Percentiles rank a stretch among this genome's conserved stretches.
Conservation (phyloP, 2,797 vertebrate species). For the Trachurus trachurus region DNA sequence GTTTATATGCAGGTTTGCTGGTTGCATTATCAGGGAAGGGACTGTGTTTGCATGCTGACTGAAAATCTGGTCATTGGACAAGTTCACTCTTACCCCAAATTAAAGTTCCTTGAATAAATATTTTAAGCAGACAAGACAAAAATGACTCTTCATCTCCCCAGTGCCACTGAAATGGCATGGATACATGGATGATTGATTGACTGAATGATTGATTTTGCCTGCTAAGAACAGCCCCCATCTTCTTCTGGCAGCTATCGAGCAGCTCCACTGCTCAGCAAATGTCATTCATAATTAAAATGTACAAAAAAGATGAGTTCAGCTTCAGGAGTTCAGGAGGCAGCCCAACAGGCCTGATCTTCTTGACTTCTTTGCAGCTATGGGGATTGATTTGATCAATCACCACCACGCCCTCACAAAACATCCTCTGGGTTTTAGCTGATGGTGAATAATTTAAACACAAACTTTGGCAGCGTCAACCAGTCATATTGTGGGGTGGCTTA, state of each 20-base stretch:
- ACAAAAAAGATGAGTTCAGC: slow-evolving; percentile 52
- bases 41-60: slow-evolving; percentile 28
- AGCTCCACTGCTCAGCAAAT: slow-evolving; percentile 64
- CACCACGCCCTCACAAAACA: neutral
- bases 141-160: neutral
- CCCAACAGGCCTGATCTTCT: slow-evolving; percentile 37
- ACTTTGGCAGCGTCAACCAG: slow-evolving; percentile 45
- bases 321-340: slow-evolving; percentile 40
- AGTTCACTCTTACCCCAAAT: neutral
- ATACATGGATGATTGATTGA: slow-evolving; percentile 48
- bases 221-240: slow-evolving; percentile 33
- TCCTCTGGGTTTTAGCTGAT: slow-evolving; percentile 7
- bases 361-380: slow-evolving; percentile 38
- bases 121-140: slow-evolving; percentile 3
- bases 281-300: slow-evolving; percentile 74
- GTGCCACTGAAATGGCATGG: neutral
- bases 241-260: slow-evolving; percentile 49
- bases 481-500: slow-evolving; percentile 18
- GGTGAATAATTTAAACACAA: slow-evolving; percentile 62
- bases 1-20: slow-evolving; percentile 62
- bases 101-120: slow-evolving; percentile 19
- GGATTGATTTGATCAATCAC: slow-evolving; percentile 58
- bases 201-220: slow-evolving; percentile 48
- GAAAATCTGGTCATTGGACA: slow-evolving; percentile 10
- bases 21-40: slow-evolving; percentile 41